Conservation (phyloP, 2,888 invertebrate species). For the Axea sp. region DNA sequence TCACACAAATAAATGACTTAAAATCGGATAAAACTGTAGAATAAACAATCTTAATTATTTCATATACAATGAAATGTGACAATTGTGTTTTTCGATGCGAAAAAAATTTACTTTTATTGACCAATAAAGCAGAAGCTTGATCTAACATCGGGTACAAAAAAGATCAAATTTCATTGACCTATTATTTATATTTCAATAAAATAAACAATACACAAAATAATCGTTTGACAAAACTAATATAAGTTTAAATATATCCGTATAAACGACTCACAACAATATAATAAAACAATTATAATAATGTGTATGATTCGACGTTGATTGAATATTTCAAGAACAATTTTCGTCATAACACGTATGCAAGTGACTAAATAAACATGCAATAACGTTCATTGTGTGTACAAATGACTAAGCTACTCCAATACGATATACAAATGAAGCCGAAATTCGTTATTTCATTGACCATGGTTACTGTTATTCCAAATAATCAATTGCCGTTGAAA, state of each 20-base stretch:
- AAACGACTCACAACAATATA: constrained; percentile 52
- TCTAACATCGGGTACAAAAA: constrained; percentile 25
- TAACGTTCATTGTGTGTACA: constrained; percentile 30
- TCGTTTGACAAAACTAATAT: constrained; percentile 44
- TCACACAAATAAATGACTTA: too few relatives aligned
- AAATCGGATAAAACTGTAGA: too few relatives aligned
- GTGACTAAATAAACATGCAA: constrained; percentile 33
- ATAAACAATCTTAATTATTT: too few relatives aligned
- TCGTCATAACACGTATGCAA: constrained; percentile 19
- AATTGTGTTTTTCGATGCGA: too few relatives aligned
- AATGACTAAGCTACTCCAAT: constrained; percentile 41
- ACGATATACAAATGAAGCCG: constrained; percentile 18
- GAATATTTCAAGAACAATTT: constrained; percentile 23
- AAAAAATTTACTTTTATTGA: constrained; percentile 26
- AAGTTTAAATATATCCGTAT: constrained; percentile 47
- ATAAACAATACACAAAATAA: constrained; percentile 54
- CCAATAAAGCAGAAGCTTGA: constrained; percentile 17
- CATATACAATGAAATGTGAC: too few relatives aligned
- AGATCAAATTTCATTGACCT: constrained; percentile 29
- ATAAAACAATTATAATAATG: constrained; percentile 44
- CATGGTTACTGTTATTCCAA: constrained; percentile 3
- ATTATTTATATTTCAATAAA: constrained; percentile 50
- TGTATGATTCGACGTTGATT: constrained; percentile 27
- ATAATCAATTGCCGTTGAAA: constrained; percentile 1
- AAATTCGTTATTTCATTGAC: constrained; percentile 1